These are phyloP conservation scores for Phenganax subtilis DNA, from an alignment of 92 coral and sea anemone genomes.

Conservation along the genomic window DNA sequence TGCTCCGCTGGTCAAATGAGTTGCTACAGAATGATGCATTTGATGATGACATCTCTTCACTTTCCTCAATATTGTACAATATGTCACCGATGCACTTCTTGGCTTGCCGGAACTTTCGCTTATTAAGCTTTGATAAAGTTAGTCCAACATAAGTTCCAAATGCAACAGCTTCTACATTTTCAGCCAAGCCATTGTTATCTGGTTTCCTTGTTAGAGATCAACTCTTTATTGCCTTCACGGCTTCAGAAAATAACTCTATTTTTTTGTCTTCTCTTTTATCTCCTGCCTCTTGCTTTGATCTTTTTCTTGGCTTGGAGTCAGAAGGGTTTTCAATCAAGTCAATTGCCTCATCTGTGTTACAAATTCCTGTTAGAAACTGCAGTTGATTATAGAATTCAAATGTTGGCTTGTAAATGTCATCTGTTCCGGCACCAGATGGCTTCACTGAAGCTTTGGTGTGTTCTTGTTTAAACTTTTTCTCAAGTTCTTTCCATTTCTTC, in stretches of 20 bases:
- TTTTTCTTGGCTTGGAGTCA: slow-evolving; percentile 27
- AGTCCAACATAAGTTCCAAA: slow-evolving; percentile 37
- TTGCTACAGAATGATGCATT: neutral
- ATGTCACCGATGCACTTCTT: slow-evolving; percentile 48
- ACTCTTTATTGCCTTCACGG: slow-evolving; percentile 46
- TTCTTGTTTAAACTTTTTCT: slow-evolving; percentile 35
- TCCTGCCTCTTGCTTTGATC: neutral
- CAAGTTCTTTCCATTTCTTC: slow-evolving; percentile 32
- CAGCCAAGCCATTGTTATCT: slow-evolving; percentile 1
- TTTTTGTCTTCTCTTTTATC: slow-evolving; percentile 29
- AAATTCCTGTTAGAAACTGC: slow-evolving; percentile 34
- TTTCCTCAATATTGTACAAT: slow-evolving; percentile 30
- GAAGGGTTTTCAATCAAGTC: slow-evolving; percentile 24
- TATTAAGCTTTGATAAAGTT: slow-evolving; percentile 39
- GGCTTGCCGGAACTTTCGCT: slow-evolving; percentile 35
- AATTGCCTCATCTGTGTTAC: slow-evolving; percentile 32
- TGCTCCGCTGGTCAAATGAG: neutral
- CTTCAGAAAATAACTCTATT: slow-evolving; percentile 49
- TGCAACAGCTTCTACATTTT: slow-evolving; percentile 34
- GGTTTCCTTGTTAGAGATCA: neutral
- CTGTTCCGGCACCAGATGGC: slow-evolving; percentile 40
- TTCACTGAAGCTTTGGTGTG: slow-evolving; percentile 28
- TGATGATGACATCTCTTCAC: neutral
- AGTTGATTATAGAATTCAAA: slow-evolving; percentile 36
- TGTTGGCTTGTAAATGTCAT: slow-evolving; percentile 22